Conservation (phyloP, 2,888 invertebrate species). For the Taphrorychus bicolor region DNA sequence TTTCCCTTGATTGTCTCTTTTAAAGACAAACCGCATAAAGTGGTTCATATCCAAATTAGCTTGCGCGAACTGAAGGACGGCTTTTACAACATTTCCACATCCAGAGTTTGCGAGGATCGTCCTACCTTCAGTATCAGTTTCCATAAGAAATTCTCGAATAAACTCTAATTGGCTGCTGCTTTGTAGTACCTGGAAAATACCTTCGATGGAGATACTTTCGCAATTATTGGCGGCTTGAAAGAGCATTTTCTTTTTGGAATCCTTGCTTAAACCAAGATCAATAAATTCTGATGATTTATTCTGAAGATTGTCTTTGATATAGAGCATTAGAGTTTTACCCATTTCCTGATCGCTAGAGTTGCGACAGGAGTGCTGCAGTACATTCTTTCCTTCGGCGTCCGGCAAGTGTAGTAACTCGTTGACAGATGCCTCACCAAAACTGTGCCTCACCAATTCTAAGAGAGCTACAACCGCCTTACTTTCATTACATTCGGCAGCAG, state of each 20-base stretch:
- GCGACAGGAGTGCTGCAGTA: background rate
- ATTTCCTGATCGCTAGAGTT: background rate
- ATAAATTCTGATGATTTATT: too few species aligned
- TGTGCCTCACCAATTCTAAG: background rate
- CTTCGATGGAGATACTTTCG: background rate
- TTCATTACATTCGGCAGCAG: background rate
- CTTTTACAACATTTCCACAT: background rate
- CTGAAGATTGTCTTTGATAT: background rate
- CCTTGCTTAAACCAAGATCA: background rate
- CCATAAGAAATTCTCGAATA: background rate
- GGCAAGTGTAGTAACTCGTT: background rate
- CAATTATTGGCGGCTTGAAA: background rate
- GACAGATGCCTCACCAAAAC: background rate
- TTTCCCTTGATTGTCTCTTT: background rate
- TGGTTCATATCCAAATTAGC: background rate
- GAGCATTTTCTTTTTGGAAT: background rate
- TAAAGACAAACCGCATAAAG: background rate
- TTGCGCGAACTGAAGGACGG: background rate
- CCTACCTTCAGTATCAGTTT: background rate
- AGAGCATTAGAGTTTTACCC: background rate
- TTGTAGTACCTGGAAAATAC: background rate
- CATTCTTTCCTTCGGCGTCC: background rate
- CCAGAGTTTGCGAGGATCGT: background rate
- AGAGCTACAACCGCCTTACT: background rate
- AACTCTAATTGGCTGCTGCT: background rate